Percentiles rank a stretch among this genome's conserved stretches.
phyloP scores from a whole-genome alignment of 2,797 vertebrate genomes.

The Apodemus agrarius region DNA sequence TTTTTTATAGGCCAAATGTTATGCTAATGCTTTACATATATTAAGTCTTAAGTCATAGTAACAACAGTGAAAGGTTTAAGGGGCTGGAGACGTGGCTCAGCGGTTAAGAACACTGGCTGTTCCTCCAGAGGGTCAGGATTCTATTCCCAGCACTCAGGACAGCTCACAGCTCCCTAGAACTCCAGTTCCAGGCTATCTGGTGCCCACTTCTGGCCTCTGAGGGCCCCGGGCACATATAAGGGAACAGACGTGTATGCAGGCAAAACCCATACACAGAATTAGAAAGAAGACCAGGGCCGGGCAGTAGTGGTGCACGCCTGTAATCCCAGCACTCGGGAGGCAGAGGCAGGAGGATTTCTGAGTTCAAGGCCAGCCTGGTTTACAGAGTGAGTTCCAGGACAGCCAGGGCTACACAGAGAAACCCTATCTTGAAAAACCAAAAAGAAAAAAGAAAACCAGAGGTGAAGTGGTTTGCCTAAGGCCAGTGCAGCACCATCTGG shows the following conservation, averaged over 20 bases:
- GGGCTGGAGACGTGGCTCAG: background rate
- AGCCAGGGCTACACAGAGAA: no score
- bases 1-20: background rate
- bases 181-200: background rate
- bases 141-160: background rate
- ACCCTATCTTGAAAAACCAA: no score
- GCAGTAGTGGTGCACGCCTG: no score
- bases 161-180: background rate
- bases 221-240: background rate
- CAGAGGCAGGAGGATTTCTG: no score
- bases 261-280: background rate
- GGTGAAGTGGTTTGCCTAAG: background rate
- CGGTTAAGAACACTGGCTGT: background rate
- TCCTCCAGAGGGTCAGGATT: background rate
- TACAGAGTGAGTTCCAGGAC: no score
- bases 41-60: constrained; percentile 45
- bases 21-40: constrained; percentile 5
- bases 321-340: no score
- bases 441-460: background rate
- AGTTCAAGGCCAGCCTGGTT: no score
- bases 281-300: background rate
- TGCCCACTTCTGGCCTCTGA: background rate
- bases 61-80: constrained; percentile 47
- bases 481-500: background rate
- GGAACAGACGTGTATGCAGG: background rate